Evolutionary conservation across 2,797 vertebrate species (phyloP).

Genomic region (Chanos chanos): DNA sequence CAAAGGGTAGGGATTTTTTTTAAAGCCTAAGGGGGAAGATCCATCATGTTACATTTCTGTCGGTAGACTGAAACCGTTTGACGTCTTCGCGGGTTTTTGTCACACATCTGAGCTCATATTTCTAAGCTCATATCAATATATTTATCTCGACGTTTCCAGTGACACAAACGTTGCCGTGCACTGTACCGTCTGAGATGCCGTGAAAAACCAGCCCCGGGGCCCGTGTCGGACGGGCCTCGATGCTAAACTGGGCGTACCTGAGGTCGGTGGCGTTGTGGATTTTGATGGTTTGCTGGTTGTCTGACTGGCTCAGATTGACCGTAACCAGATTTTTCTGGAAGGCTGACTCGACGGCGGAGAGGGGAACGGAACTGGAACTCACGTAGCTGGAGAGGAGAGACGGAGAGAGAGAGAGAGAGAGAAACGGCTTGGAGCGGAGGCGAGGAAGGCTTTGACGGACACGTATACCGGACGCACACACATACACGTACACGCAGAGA

Average conservation of each 20-base stretch:
- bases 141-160: too few species aligned
- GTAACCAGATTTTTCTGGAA: slow-evolving; percentile 70
- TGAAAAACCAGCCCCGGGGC: too few species aligned
- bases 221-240: neutral
- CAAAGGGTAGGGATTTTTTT: too few species aligned
- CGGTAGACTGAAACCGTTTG: too few species aligned
- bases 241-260: slow-evolving; percentile 55
- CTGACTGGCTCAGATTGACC: slow-evolving; percentile 57
- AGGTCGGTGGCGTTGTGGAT: slow-evolving; percentile 68
- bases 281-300: slow-evolving; percentile 50
- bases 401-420: neutral
- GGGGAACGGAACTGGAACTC: slow-evolving; percentile 57
- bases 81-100: too few species aligned
- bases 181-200: too few species aligned
- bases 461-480: neutral
- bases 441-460: neutral
- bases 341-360: slow-evolving; percentile 62
- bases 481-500: too few species aligned
- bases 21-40: too few species aligned
- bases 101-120: too few species aligned
- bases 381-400: slow-evolving; percentile 61
- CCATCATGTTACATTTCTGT: too few species aligned
- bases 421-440: neutral
- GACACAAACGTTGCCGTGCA: too few species aligned
- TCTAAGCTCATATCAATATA: too few species aligned